phyloP scores from a whole-genome alignment of 1,140 invertebrate genomes.

The Diploscapter pachys region DNA sequence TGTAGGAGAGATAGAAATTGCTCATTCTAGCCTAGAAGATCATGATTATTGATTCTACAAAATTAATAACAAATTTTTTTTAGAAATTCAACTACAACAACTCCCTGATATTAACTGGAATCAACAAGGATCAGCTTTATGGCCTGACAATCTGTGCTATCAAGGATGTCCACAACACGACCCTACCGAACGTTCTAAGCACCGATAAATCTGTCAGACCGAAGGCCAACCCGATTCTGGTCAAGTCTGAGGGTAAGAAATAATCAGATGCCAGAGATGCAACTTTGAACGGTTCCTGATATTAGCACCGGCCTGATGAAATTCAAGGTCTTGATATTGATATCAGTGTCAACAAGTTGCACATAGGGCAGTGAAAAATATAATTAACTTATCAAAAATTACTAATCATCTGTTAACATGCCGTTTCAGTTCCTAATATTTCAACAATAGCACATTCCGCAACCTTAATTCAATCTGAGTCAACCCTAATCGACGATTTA shows the following conservation, averaged over 20 bases:
- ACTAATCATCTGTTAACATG: too few species aligned
- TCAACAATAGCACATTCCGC: too few species aligned
- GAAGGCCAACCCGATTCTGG: constrained; percentile 32
- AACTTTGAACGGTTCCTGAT: too few species aligned
- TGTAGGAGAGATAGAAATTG: background rate
- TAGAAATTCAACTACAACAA: constrained; percentile 23
- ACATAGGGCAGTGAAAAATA: too few species aligned
- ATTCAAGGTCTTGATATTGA: too few species aligned
- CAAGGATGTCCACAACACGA: constrained; percentile 44
- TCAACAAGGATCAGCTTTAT: constrained; percentile 46
- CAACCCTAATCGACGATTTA: too few species aligned
- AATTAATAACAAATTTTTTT: constrained; percentile 11
- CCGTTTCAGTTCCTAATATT: too few species aligned
- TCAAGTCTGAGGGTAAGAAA: constrained; percentile 31
- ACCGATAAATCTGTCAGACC: constrained; percentile 30
- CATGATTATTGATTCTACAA: constrained; percentile 3
- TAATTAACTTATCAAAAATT: too few species aligned
- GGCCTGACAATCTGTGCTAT: constrained; percentile 52
- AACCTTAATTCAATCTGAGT: too few species aligned
- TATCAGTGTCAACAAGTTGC: too few species aligned
- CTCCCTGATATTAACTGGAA: constrained; percentile 42
- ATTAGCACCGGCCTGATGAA: too few species aligned
- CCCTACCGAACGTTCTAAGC: constrained; percentile 40
- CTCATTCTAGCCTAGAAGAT: constrained; percentile 11
- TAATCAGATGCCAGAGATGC: too few species aligned